phyloP scores from a whole-genome alignment of 1,140 invertebrate genomes.

The Megalopta genalis region DNA sequence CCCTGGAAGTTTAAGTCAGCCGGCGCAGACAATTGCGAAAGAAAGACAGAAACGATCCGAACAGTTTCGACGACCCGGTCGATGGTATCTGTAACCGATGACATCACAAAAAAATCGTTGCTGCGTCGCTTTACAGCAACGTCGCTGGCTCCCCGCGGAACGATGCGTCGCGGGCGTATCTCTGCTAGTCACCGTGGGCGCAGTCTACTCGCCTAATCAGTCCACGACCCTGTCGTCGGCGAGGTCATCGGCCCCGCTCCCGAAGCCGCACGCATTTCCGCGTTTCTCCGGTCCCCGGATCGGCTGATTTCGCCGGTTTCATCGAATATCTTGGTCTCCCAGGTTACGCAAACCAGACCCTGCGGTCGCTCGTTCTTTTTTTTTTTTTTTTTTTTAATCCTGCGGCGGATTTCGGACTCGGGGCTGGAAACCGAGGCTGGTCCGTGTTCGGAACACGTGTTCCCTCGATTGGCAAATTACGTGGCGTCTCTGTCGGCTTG shows the following conservation, averaged over 20 bases:
- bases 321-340: not conserved
- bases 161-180: constrained; percentile 47
- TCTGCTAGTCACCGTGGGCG: constrained; percentile 49
- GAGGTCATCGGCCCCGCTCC: constrained; percentile 47
- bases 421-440: too few species aligned
- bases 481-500: not conserved
- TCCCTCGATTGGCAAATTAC: constrained; percentile 3
- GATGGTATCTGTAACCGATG: too few species aligned
- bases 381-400: too few species aligned
- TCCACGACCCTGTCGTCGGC: constrained; percentile 53
- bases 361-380: not conserved
- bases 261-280: constrained; percentile 1
- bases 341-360: not conserved
- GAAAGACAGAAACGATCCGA: too few species aligned
- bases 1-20: too few species aligned
- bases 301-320: not conserved
- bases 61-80: too few species aligned
- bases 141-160: too few species aligned
- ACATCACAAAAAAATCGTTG: too few species aligned
- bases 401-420: too few species aligned
- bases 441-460: not conserved
- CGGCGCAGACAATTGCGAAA: too few species aligned
- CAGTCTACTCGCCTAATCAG: constrained; percentile 59
- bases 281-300: not conserved
- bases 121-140: too few species aligned